A percentile compares a stretch with the other conserved stretches of the same genome.
These are phyloP conservation scores for Phyllotreta cruciferae DNA, from an alignment of 2,888 invertebrate species.

Conservation along the genomic window DNA sequence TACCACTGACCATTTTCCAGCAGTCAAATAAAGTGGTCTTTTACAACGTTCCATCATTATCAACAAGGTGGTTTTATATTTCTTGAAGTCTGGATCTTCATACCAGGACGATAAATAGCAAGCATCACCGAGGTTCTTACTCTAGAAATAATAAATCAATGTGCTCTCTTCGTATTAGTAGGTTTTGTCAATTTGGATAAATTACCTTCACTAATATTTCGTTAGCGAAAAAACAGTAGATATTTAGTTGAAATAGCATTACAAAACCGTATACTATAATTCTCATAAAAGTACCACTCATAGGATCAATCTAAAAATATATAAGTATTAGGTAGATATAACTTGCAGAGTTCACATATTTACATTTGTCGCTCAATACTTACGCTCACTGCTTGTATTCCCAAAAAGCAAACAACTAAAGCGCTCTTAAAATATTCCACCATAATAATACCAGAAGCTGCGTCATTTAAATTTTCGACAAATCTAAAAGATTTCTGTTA, in stretches of 20 bases:
- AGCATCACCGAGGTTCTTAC: conserved; percentile 5
- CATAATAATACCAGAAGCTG: conserved; percentile 1
- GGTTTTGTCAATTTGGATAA: neutral
- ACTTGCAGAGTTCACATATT: neutral
- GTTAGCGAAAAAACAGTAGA: conserved; percentile 10
- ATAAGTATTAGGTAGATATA: neutral
- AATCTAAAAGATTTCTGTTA: conserved; percentile 2
- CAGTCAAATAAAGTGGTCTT: conserved; percentile 8
- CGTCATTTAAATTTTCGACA: conserved; percentile 5
- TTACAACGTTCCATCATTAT: conserved; percentile 9
- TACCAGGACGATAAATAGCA: conserved; percentile 4
- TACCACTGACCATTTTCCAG: conserved; percentile 4
- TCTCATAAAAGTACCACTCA: neutral
- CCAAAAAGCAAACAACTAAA: conserved; percentile 8
- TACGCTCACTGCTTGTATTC: conserved; percentile 10
- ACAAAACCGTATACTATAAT: conserved; percentile 1
- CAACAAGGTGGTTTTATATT: neutral
- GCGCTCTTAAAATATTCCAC: conserved; percentile 7
- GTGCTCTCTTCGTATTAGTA: neutral
- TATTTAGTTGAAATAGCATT: conserved; percentile 6
- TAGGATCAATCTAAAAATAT: conserved; percentile 3
- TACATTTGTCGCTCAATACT: neutral
- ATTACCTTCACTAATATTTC: conserved; percentile 4
- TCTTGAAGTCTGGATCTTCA: neutral
- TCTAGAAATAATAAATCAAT: neutral